Conservation (phyloP, 1,140 invertebrate genomes). For the Heliconius hewitsoni region DNA sequence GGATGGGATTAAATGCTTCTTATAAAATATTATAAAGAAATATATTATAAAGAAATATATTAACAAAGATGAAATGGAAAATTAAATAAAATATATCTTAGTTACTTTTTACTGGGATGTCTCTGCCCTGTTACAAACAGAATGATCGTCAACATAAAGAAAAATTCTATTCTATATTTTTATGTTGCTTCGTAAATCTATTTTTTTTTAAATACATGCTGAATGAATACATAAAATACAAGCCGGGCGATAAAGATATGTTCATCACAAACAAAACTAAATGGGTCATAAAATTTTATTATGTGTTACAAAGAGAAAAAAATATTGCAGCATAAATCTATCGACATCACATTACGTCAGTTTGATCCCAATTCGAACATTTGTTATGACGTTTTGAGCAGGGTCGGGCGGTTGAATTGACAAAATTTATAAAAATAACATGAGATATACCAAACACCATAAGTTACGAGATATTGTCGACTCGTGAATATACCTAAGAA, state of each 20-base stretch:
- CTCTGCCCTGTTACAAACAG: too few species aligned
- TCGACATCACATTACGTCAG: slow-evolving; percentile 2
- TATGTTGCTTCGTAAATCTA: background rate
- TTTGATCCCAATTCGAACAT: background rate
- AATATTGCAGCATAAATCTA: background rate
- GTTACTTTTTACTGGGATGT: too few species aligned
- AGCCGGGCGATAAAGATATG: background rate
- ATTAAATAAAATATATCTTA: too few species aligned
- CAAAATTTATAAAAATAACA: background rate
- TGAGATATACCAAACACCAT: background rate
- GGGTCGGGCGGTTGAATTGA: background rate
- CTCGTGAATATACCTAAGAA: too few species aligned
- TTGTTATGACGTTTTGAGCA: background rate
- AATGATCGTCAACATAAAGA: too few species aligned
- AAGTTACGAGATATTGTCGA: too few species aligned
- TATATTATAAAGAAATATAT: too few species aligned
- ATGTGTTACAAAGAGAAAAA: background rate
- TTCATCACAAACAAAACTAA: background rate
- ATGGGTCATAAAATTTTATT: background rate
- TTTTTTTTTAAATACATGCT: background rate
- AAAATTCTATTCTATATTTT: background rate
- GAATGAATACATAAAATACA: background rate
- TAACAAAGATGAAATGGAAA: too few species aligned
- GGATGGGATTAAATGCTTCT: too few species aligned
- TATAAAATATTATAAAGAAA: too few species aligned